Conservation (phyloP, 2,797 vertebrate genomes). For the Anguilla megastoma region DNA sequence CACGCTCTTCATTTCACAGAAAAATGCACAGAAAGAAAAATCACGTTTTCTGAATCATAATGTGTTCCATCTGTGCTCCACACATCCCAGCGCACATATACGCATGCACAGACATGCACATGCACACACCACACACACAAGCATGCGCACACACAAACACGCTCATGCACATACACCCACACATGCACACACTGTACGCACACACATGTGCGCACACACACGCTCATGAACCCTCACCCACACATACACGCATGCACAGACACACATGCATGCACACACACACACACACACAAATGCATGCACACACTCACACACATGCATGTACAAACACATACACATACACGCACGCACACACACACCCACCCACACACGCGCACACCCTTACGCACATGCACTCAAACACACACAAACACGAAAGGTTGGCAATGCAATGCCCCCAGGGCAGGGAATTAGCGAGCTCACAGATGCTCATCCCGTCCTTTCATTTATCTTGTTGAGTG, state of each 20-base stretch:
- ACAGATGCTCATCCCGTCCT: slow-evolving; percentile 44
- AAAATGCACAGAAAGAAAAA: not conserved
- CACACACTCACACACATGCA: not conserved
- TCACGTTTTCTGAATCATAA: not conserved
- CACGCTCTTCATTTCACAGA: not conserved
- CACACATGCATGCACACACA: not conserved
- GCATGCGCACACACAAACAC: not conserved
- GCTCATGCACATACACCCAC: not conserved
- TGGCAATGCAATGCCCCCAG: slow-evolving; percentile 57
- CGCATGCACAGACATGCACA: slow-evolving; percentile 24
- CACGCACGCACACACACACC: slow-evolving; percentile 29
- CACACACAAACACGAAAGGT: slow-evolving; percentile 45
- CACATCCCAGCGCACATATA: not conserved
- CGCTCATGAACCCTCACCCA: not conserved
- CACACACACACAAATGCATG: not conserved
- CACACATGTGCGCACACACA: slow-evolving; percentile 23
- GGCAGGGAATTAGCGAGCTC: slow-evolving; percentile 48
- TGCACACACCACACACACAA: slow-evolving; percentile 1
- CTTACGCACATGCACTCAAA: not conserved
- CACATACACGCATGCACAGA: slow-evolving; percentile 30
- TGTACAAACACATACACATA: not conserved
- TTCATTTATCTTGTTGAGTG: slow-evolving; percentile 33
- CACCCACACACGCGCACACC: not conserved
- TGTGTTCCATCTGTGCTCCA: not conserved
- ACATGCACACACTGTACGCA: slow-evolving; percentile 30